Evolutionary conservation across 2,113 vertebrate species (phyloP), one percentile per base, ranked within the genome.

Genomic region (Hippocampus barbouri): DNA sequence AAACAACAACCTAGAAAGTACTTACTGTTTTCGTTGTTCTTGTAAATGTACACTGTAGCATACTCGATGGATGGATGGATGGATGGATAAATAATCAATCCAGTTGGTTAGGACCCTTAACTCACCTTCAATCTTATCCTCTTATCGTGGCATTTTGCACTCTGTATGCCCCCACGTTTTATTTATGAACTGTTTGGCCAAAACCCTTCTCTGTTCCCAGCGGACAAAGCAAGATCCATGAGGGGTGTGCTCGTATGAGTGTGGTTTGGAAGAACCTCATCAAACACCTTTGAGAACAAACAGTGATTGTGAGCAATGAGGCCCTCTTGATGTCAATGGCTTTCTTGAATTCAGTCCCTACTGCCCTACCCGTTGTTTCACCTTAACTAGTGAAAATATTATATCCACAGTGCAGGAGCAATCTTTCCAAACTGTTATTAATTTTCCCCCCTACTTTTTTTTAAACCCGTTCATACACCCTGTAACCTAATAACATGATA

Each of bases 401-500:
- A 18, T 75, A 85, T 68, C 56, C 45, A 80, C 45, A 51, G 64
- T 16, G 8, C 70, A 77, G 51, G 56, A 63, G 49, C 62, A 75
- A 62, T 78, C 70, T 77, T 71, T 70, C 69, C 67, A 74, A 81
- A 73, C 54, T 34, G 70, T 34, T 67, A 86, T 86, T 77, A 81
- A 84, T 89, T 85, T 83, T 56, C 20, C 54, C 27, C 47, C 7
- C 20, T 1, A 38, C 1, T 51, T 25, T 68, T 80, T 77, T 85
- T 80, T 38, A 7, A 6, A 38, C 34, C 5, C 6, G 0, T 38
- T 38, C 34, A 38, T 38, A 5, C 34, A 38, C 34, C 34, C 34
- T 38, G 34, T 38, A 38, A 38, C 34, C 5, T 38, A 34, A 34
- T 34, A 34, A 5, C 30, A 6, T 38, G 34, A 38, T 38, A 38